Base-by-base conservation (phyloP, 2,888 invertebrate genomes). In the Gastrophysa polygoni region DNA sequence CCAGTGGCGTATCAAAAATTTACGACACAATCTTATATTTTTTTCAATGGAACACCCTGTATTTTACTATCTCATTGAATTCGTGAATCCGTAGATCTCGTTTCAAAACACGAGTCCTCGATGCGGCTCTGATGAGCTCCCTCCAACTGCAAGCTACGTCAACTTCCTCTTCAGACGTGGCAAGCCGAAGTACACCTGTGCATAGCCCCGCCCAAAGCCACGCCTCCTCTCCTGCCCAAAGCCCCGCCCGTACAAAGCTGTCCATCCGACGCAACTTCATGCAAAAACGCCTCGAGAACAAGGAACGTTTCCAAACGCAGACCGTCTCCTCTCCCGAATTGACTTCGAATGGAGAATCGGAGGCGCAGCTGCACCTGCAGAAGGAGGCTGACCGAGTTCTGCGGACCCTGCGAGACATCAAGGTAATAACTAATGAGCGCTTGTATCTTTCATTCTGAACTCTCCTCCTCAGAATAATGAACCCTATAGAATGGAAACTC, bases 221-320 rank as follows among this genome's bases (percentile, higher is more conserved):
- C n/a, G n/a, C 61, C 20, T 62, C 64, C 5, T 63, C 65, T 3
- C 66, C 64, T 4, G 61, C 68, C 1, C 68, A 66, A 10, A 75
- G 74, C 68, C 77, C 76, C 0, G 67, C 70, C 0, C 73, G 72
- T 51, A 74, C 70, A 18, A 78, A 77, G 65, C 59, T 77, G 49
- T 77, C 77, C 32, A 77, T 80, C 14, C 67, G 80, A 47, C 69
- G 75, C 28, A 78, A 76, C 65, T 78, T 80, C 61, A 70, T 86
- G 75, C 88, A 86, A 73, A 85, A 85, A 73, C 83, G 88, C 14
- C 78, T 84, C 10, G 88, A 89, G 66, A 89, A 90, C 75, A 87
- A 88, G 5, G 92, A 92, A 50, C 84, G 92, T 54, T 92, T 89
- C 77, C 86, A 88, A 71, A 93, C 92, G 1, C 87, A 89, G 72